A percentile compares a stretch with the other conserved stretches of the same genome.
phyloP scores from a whole-genome alignment of 2,113 vertebrate species.

The Prunella fulvescens region DNA sequence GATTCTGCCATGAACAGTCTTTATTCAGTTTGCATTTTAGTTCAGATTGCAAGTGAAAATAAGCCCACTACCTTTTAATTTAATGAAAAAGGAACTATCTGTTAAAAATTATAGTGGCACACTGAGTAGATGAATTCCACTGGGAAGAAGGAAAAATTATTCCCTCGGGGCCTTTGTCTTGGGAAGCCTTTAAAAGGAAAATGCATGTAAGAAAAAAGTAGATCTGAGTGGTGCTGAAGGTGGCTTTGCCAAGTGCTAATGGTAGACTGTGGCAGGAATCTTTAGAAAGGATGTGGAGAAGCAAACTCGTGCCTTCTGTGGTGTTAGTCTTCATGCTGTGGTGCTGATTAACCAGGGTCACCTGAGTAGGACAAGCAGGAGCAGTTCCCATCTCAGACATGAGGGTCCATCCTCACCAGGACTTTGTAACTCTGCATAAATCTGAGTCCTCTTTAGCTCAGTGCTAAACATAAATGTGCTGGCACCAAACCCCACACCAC shows the following conservation, averaged over 20 bases:
- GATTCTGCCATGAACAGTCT: neutral
- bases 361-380: neutral
- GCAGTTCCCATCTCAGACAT: rapidly evolving
- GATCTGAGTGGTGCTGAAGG: neutral
- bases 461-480: neutral
- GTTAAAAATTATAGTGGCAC: neutral
- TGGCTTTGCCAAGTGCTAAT: neutral
- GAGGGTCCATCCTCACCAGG: neutral
- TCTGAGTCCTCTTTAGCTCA: neutral
- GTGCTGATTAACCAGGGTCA: neutral
- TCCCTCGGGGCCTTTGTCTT: neutral
- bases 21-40: neutral
- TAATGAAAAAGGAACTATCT: neutral
- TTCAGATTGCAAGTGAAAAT: neutral
- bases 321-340: neutral
- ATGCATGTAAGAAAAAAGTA: neutral
- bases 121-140: neutral
- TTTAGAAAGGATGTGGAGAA: neutral
- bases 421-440: neutral
- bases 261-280: neutral
- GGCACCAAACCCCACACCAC: neutral
- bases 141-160: neutral
- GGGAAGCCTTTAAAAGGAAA: neutral
- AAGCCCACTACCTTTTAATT: neutral
- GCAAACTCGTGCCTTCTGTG: neutral